These are phyloP conservation scores for Drosophila eohydei DNA, from an alignment of 2,888 invertebrate genomes.

Conservation along the genomic window DNA sequence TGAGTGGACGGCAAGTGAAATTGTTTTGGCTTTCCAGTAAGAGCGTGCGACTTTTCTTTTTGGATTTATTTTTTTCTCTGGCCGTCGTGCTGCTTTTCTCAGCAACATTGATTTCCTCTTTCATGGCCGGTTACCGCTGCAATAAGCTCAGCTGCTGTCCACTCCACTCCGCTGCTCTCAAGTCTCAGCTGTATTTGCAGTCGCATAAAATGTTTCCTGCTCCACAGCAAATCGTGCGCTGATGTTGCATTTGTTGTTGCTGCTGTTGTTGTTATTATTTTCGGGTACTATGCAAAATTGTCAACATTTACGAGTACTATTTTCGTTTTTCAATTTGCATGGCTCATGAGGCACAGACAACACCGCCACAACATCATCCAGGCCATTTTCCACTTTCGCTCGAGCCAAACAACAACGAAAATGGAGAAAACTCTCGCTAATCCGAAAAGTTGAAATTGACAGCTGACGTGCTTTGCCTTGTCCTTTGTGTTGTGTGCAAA, in stretches of 20 bases:
- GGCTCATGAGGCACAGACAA: constrained; percentile 40
- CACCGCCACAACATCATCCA: constrained; percentile 22
- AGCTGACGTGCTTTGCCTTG: constrained; percentile 12
- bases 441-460: constrained; percentile 19
- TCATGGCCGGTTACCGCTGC: constrained; percentile 70
- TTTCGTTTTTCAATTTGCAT: constrained; percentile 66
- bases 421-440: constrained; percentile 36
- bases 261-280: constrained; percentile 40
- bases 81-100: constrained; percentile 51
- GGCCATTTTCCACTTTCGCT: constrained; percentile 61
- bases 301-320: constrained; percentile 63
- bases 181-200: constrained; percentile 35
- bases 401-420: not conserved
- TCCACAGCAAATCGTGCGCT: constrained; percentile 64
- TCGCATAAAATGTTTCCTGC: constrained; percentile 70
- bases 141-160: constrained; percentile 14
- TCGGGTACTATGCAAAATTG: constrained; percentile 57
- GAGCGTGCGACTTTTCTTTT: constrained; percentile 71
- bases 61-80: constrained; percentile 8
- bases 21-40: constrained; percentile 68
- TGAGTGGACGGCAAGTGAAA: constrained; percentile 69
- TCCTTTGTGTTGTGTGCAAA: constrained; percentile 1
- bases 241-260: constrained; percentile 20
- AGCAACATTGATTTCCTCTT: constrained; percentile 77
- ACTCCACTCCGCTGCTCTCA: constrained; percentile 1